Percentiles rank a stretch among this genome's conserved stretches.
These are phyloP conservation scores for Epizoanthus ramosus DNA, from an alignment of 92 coral and sea anemone genomes.

Conservation along the genomic window DNA sequence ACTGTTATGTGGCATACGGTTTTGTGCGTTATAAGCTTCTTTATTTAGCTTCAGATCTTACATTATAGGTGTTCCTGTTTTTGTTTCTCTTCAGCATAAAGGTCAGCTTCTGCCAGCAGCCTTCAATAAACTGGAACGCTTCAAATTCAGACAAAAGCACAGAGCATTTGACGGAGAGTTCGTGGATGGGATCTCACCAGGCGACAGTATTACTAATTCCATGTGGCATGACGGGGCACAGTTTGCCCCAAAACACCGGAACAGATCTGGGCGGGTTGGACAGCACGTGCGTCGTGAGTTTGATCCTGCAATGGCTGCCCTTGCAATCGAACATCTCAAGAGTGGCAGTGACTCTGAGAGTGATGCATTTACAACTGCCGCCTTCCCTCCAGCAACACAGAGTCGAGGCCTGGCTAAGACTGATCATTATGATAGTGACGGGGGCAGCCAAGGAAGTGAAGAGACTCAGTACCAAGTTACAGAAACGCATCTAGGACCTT, in stretches of 20 bases:
- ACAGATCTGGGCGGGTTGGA: conserved; percentile 66
- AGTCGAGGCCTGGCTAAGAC: background rate
- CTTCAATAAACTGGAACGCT: conserved; percentile 68
- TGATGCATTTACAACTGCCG: conserved; percentile 15
- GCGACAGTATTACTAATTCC: conserved; percentile 34
- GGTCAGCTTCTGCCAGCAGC: conserved; percentile 70
- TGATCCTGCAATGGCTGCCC: background rate
- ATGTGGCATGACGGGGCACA: conserved; percentile 89
- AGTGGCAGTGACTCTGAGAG: conserved; percentile 23
- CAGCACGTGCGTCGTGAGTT: conserved; percentile 57
- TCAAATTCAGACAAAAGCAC: conserved; percentile 62
- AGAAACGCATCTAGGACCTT: conserved; percentile 5
- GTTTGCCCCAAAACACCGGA: conserved; percentile 67
- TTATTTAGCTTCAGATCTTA: background rate
- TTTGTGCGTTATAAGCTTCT: too few species aligned
- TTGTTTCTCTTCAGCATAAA: conserved; percentile 19
- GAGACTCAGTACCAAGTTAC: background rate
- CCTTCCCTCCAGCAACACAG: background rate
- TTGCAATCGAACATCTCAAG: conserved; percentile 4
- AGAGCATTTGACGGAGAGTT: conserved; percentile 79
- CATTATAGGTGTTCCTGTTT: background rate
- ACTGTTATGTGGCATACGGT: too few species aligned
- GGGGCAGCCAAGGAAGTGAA: background rate
- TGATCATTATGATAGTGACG: background rate
- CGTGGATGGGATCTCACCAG: conserved; percentile 57